Percentiles rank a stretch among this genome's conserved stretches.
Conservation (phyloP, 2,888 invertebrate genomes). For the Eupithecia insigniata region DNA sequence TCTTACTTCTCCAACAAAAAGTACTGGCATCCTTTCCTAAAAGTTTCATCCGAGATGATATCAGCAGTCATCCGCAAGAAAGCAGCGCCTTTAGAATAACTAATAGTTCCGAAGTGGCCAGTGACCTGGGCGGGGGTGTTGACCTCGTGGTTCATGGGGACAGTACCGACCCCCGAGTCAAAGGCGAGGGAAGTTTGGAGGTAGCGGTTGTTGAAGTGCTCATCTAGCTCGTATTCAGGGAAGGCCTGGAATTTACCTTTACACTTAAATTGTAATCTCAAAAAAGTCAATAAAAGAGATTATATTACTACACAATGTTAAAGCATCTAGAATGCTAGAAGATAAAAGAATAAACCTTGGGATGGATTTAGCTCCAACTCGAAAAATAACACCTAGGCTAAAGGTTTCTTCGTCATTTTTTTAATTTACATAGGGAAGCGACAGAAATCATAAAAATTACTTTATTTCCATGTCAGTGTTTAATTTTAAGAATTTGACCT, state of each 20-base stretch:
- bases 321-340: too few species aligned
- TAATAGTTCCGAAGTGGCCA: slow-evolving; percentile 87
- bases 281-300: too few species aligned
- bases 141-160: slow-evolving; percentile 85
- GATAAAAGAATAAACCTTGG: too few species aligned
- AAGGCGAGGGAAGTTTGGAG: slow-evolving; percentile 85
- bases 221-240: slow-evolving; percentile 85
- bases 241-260: slow-evolving; percentile 76
- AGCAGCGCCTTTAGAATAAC: slow-evolving; percentile 87
- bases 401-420: too few species aligned
- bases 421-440: too few species aligned
- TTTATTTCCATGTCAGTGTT: too few species aligned
- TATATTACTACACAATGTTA: too few species aligned
- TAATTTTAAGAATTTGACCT: too few species aligned
- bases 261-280: not conserved
- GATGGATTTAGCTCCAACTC: too few species aligned
- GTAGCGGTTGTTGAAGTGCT: slow-evolving; percentile 89
- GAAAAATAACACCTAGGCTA: too few species aligned
- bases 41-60: slow-evolving; percentile 67
- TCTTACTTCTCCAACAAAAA: slow-evolving; percentile 81
- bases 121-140: slow-evolving; percentile 85
- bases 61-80: slow-evolving; percentile 73
- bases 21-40: slow-evolving; percentile 61
- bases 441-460: too few species aligned
- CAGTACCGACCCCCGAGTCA: slow-evolving; percentile 69